Evolutionary conservation across 2,888 invertebrate genomes (phyloP), one percentile per base, ranked within the genome.

Genomic region (Troides oblongomaculatus): DNA sequence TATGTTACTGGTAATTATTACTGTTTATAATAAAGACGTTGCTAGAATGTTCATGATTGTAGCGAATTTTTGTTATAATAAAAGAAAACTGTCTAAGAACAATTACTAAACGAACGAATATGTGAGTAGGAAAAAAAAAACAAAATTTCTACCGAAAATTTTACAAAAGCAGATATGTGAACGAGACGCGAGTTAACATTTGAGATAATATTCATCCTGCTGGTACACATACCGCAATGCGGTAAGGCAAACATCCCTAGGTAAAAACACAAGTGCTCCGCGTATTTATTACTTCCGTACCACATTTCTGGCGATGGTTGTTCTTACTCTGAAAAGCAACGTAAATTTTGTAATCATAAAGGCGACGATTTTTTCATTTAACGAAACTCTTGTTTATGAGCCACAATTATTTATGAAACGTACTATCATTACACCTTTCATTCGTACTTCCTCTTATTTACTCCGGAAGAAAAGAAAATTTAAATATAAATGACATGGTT

Each of bases 221-320:
- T 50, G 30, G 61, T 61, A 69, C 64, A 43, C 18, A 25, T 23
- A 59, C 61, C 69, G 69, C 69, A 69, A 43, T 69, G 69, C 69
- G 69, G 64, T 69, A 69, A 60, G 30, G 64, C 64, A 69, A 68
- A 69, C 64, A 69, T 69, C 69, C 61, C 64, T 61, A 69, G 64
- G 69, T 69, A 69, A 69, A 69, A 69, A 69, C 69, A 61, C 69
- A 69, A 69, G 64, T 69, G 64, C 69, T 57, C 64, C 60, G 61
- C 64, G 64, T 69, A 69, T 69, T 69, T 69, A 69, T 69, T 64
- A 61, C 69, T 69, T 69, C 69, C 61, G 64, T 64, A 61, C 64
- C 61, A 60, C 43, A 46, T 46, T 64, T 50, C 68, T 69, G 64
- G 17, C 61, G 61, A 69, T 61, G 61, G 61, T 69, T 43, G 53